Percentiles rank a stretch among this genome's conserved stretches.
phyloP scores from a whole-genome alignment of 2,888 invertebrate genomes.

The Noctua pronuba region DNA sequence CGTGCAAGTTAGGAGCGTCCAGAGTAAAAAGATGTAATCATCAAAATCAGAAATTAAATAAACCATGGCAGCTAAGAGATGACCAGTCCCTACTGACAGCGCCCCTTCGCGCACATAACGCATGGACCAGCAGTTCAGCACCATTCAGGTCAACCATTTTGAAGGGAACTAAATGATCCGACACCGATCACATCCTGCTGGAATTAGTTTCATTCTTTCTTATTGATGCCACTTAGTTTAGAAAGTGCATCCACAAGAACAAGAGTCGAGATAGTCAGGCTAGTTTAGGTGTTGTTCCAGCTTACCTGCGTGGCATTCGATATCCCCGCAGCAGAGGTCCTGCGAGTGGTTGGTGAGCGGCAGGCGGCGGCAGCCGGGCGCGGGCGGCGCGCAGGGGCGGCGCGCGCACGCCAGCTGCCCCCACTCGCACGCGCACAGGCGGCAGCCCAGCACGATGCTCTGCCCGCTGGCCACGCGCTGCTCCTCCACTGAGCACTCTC shows the following conservation, averaged over 20 bases:
- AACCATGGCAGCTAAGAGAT: no score
- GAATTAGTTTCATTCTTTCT: background rate
- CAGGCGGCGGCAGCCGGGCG: conserved; percentile 66
- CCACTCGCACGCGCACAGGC: conserved; percentile 82
- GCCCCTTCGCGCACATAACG: no score
- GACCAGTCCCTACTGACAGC: no score
- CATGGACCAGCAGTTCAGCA: no score
- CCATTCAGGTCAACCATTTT: no score
- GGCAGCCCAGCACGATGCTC: conserved; percentile 77
- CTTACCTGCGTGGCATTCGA: conserved; percentile 79
- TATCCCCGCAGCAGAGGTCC: conserved; percentile 82
- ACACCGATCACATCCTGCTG: background rate
- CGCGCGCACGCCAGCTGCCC: conserved; percentile 77
- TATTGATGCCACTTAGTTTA: background rate
- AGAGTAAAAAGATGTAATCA: no score
- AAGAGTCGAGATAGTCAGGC: background rate
- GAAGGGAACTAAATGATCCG: no score
- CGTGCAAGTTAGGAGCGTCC: no score
- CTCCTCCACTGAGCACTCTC: conserved; percentile 81
- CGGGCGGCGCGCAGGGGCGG: conserved; percentile 75
- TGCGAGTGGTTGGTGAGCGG: conserved; percentile 40
- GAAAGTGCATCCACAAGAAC: background rate
- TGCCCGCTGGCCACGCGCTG: conserved; percentile 78
- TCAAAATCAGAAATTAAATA: no score
- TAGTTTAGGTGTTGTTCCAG: background rate